phyloP scores from a whole-genome alignment of 2,888 invertebrate species.

The Latrodectus hesperus region DNA sequence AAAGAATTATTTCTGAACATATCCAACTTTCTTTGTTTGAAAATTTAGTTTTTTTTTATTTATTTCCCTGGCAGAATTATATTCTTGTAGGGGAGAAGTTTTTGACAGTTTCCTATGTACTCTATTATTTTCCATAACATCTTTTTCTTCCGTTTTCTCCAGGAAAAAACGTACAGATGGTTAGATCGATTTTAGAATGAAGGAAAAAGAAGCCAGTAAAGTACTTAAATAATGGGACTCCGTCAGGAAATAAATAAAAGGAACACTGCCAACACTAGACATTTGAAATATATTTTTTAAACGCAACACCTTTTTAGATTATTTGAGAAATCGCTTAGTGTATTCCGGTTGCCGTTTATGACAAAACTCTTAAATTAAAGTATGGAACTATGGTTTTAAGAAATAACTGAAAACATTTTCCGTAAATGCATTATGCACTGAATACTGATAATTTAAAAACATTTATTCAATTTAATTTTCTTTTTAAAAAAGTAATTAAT shows the following conservation, averaged over 20 bases:
- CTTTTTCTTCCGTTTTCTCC: constrained; percentile 36
- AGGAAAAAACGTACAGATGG: constrained; percentile 14
- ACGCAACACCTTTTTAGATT: neutral
- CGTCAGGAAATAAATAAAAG: constrained; percentile 10
- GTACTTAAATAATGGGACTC: constrained; percentile 29
- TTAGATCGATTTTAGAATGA: constrained; percentile 44
- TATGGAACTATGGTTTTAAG: no score
- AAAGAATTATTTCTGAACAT: neutral
- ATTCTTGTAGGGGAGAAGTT: constrained; percentile 34
- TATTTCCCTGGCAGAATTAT: constrained; percentile 42
- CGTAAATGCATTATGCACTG: no score
- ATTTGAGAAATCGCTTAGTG: neutral
- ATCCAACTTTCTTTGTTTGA: constrained; percentile 11
- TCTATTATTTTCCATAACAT: constrained; percentile 61
- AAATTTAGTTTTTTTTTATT: constrained; percentile 13
- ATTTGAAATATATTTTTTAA: neutral
- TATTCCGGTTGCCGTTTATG: neutral
- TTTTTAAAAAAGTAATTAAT: no score
- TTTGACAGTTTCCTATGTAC: constrained; percentile 50
- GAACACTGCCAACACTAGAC: constrained; percentile 9
- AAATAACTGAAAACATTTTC: no score
- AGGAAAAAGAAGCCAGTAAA: constrained; percentile 5
- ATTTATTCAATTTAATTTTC: no score
- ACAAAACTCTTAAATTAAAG: no score
- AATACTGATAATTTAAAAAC: no score